Conservation (phyloP, 2,888 invertebrate genomes). For the Lordiphosa fenestrarum region DNA sequence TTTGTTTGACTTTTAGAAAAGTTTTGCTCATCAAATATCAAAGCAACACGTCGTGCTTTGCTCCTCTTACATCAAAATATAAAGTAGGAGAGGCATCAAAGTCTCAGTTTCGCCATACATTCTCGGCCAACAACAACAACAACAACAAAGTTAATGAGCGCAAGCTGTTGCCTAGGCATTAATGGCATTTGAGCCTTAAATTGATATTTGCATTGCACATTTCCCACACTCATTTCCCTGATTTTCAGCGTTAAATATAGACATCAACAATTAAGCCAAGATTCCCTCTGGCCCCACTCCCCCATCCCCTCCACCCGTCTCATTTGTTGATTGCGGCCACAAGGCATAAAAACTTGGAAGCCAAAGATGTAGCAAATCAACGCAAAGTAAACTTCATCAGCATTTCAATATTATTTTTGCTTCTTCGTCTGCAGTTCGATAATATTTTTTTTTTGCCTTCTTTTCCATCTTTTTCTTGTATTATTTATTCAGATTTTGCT, state of each 20-base stretch:
- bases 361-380: conserved; percentile 37
- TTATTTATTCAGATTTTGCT: conserved; percentile 72
- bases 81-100: conserved; percentile 43
- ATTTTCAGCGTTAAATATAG: conserved; percentile 10
- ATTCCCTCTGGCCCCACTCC: background rate
- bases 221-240: conserved; percentile 12
- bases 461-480: conserved; percentile 9
- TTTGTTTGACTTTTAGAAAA: conserved; percentile 55
- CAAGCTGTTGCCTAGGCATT: conserved; percentile 49
- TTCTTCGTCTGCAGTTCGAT: conserved; percentile 30
- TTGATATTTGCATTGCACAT: conserved; percentile 29
- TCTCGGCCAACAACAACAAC: background rate
- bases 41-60: conserved; percentile 69
- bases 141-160: conserved; percentile 49
- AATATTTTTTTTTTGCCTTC: conserved; percentile 3
- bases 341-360: conserved; percentile 42
- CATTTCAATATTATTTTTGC: conserved; percentile 64
- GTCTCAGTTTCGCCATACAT: conserved; percentile 6
- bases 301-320: too few relatives aligned
- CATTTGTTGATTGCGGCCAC: conserved; percentile 64
- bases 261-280: conserved; percentile 9
- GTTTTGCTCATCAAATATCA: conserved; percentile 71
- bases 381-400: conserved; percentile 69
- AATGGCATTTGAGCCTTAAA: conserved; percentile 32
- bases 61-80: background rate